Evolutionary conservation across 2,113 vertebrate species (phyloP), one percentile per base, ranked within the genome.

Genomic region (Cyrtonyx montezumae): DNA sequence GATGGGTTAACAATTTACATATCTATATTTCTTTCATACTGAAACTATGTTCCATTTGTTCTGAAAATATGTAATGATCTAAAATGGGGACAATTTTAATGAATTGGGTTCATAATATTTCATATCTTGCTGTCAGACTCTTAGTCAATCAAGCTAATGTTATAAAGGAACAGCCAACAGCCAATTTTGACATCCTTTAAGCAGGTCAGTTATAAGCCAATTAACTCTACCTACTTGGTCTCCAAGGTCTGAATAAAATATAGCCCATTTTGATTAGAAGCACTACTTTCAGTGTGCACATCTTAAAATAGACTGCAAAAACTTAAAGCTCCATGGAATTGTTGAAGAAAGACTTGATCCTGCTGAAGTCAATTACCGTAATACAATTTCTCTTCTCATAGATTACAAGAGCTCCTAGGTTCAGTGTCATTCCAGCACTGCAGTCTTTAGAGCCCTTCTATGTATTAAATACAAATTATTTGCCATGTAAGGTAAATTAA

Each of bases 181-280:
- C 89, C 91, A 92, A 90, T 93, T 96, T 94, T 97, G 95, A 97
- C 94, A 91, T 91, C 85, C 51, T 92, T 95, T 94, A 92, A 95
- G 84, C 76, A 96, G 95, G 96, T 97, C 95, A 95, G 90, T 91
- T 91, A 95, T 93, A 95, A 96, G 88, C 93, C 95, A 97, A 96
- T 97, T 95, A 97, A 76, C 71, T 86, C 90, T 95, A 77, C 88
- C 90, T 93, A 79, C 82, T 91, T 82, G 69, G 90, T 96, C 93
- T 95, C 96, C 63, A 92, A 95, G 82, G 90, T 93, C 91, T 97
- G 95, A 95, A 95, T 97, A 97, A 97, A 95, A 95, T 93, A 95
- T 76, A 91, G 74, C 40, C 74, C 61, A 87, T 96, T 95, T 89
- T 96, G 94, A 96, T 96, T 95, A 97, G 86, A 94, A 96, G 59